phyloP scores from a whole-genome alignment of 2,113 vertebrate genomes.

The Oryzias celebensis region DNA sequence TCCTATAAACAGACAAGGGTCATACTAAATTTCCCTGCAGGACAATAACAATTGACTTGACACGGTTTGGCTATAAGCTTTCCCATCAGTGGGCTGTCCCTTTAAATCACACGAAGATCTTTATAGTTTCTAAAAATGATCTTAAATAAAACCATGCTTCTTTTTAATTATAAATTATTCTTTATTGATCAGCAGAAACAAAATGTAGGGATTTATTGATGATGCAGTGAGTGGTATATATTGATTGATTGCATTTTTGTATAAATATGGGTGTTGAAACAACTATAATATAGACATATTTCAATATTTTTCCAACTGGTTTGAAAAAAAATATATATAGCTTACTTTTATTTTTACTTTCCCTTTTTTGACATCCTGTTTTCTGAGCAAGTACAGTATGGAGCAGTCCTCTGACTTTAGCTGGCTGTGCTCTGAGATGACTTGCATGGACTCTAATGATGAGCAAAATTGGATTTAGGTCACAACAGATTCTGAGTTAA shows the following conservation, averaged over 20 bases:
- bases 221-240: too few species aligned
- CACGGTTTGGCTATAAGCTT: slow-evolving; percentile 36
- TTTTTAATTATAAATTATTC: too few species aligned
- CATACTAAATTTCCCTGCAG: slow-evolving; percentile 64
- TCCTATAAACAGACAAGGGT: slow-evolving; percentile 32
- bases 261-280: too few species aligned
- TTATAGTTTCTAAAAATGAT: slow-evolving; percentile 7
- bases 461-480: slow-evolving; percentile 30
- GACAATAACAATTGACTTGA: slow-evolving; percentile 56
- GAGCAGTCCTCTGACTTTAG: background rate
- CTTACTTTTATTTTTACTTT: too few species aligned
- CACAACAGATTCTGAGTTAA: slow-evolving; percentile 28
- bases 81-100: slow-evolving; percentile 3
- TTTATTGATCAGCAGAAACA: too few species aligned
- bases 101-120: slow-evolving; percentile 14
- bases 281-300: too few species aligned
- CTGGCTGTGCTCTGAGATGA: slow-evolving; percentile 14
- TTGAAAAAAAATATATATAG: too few species aligned
- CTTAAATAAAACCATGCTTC: slow-evolving; percentile 12
- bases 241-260: too few species aligned
- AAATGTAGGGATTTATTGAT: too few species aligned
- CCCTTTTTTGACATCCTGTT: too few species aligned
- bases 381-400: too few species aligned
- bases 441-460: slow-evolving; percentile 18
- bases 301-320: too few species aligned